A percentile compares a stretch with the other conserved stretches of the same genome.
Conservation (phyloP, 2,797 vertebrate genomes). For the Phoeniculus purpureus region DNA sequence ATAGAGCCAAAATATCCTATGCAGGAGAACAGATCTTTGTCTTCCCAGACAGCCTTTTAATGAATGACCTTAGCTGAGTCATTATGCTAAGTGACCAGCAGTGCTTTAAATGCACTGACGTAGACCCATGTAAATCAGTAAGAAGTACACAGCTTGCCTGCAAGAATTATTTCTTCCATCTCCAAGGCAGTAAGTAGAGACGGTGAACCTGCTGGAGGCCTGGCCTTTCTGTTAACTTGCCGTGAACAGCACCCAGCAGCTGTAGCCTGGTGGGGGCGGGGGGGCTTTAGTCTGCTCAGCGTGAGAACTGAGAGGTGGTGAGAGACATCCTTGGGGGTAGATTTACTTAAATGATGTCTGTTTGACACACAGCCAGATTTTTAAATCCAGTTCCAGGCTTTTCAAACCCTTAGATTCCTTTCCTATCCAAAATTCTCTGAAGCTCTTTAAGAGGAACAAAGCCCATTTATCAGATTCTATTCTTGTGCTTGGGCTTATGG, state of each 20-base stretch:
- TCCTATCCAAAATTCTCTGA: background rate
- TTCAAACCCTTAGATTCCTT: background rate
- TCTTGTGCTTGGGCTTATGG: background rate
- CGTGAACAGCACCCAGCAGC: background rate
- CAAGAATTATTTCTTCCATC: conserved; percentile 26
- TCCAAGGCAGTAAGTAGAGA: background rate
- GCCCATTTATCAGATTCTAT: background rate
- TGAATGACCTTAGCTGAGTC: conserved; percentile 45
- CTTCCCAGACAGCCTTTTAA: conserved; percentile 47
- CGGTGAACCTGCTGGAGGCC: background rate
- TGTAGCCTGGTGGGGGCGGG: background rate
- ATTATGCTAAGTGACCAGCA: conserved; percentile 60
- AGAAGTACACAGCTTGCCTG: background rate
- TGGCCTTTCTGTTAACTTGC: conserved; percentile 23
- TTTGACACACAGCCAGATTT: background rate
- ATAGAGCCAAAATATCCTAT: conserved; percentile 10
- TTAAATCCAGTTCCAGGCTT: background rate
- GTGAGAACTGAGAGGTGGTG: background rate
- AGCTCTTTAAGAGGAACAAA: background rate
- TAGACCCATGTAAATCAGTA: background rate
- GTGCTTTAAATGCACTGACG: conserved; percentile 39
- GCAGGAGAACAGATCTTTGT: conserved; percentile 47
- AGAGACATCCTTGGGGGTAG: background rate
- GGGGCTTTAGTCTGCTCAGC: background rate
- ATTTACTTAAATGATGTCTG: background rate